Conservation (phyloP, 2,113 vertebrate genomes). For the Bolborhynchus lineola region DNA sequence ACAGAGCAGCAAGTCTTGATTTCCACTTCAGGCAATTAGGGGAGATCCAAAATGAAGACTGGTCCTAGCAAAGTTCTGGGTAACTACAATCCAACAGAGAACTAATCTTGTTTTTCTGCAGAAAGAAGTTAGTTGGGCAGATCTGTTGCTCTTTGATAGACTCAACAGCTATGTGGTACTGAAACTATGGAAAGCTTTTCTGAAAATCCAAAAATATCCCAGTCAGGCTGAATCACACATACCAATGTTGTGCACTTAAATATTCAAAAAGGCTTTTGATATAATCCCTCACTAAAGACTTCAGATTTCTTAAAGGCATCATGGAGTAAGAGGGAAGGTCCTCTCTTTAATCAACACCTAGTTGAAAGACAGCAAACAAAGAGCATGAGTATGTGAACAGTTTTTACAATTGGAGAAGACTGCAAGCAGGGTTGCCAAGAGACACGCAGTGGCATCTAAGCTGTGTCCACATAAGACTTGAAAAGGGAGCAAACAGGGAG, state of each 20-base stretch:
- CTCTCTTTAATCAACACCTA: neutral
- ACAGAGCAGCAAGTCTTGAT: neutral
- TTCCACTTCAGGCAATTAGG: neutral
- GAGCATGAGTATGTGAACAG: neutral
- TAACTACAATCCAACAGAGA: neutral
- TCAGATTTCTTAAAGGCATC: neutral
- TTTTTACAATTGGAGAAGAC: neutral
- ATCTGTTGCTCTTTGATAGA: neutral
- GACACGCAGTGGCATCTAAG: neutral
- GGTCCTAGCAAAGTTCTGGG: neutral
- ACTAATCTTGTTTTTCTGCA: neutral
- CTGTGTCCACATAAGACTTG: neutral
- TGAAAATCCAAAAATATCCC: neutral
- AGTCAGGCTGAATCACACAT: neutral
- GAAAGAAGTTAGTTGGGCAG: neutral
- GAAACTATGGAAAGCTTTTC: neutral
- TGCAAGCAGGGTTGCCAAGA: neutral
- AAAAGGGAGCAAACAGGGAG: neutral
- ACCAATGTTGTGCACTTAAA: neutral
- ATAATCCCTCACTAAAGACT: neutral
- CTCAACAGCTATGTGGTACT: neutral
- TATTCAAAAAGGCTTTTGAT: neutral
- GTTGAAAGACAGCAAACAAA: neutral
- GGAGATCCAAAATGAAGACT: neutral
- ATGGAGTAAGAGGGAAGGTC: neutral